These are phyloP conservation scores for Acrocyrtus sp. DNA, from an alignment of 2,888 invertebrate species.

Conservation along the genomic window DNA sequence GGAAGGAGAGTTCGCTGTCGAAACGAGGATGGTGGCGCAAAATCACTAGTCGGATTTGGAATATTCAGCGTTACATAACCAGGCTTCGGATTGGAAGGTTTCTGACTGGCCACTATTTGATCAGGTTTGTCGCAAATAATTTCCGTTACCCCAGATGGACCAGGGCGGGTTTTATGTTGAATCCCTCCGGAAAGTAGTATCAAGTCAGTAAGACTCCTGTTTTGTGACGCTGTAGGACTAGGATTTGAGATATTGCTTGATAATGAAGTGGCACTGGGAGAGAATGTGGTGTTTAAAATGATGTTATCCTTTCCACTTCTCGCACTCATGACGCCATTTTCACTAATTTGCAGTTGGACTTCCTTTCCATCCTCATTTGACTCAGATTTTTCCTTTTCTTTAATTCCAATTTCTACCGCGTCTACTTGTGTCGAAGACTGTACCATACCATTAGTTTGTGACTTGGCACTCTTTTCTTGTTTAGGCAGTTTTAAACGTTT, in stretches of 20 bases:
- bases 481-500: conserved; percentile 15
- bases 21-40: no score
- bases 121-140: conserved; percentile 35
- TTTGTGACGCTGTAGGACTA: conserved; percentile 2
- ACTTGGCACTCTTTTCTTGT: conserved; percentile 1
- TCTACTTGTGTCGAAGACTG: no score
- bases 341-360: conserved; percentile 74
- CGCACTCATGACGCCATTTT: conserved; percentile 74
- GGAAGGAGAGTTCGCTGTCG: no score
- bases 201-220: conserved; percentile 1
- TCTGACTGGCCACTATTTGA: neutral
- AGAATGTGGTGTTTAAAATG: conserved; percentile 19
- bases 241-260: neutral
- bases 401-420: no score
- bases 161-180: conserved; percentile 30
- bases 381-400: no score
- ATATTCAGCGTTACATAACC: conserved; percentile 32
- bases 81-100: conserved; percentile 8
- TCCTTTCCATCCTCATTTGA: conserved; percentile 72
- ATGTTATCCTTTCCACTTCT: conserved; percentile 57
- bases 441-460: no score
- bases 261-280: neutral
- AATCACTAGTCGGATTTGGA: no score
- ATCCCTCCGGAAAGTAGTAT: conserved; percentile 22
- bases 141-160: conserved; percentile 28